These are phyloP conservation scores for Anastrepha ludens DNA, from an alignment of 1,140 invertebrate species.

Conservation along the genomic window DNA sequence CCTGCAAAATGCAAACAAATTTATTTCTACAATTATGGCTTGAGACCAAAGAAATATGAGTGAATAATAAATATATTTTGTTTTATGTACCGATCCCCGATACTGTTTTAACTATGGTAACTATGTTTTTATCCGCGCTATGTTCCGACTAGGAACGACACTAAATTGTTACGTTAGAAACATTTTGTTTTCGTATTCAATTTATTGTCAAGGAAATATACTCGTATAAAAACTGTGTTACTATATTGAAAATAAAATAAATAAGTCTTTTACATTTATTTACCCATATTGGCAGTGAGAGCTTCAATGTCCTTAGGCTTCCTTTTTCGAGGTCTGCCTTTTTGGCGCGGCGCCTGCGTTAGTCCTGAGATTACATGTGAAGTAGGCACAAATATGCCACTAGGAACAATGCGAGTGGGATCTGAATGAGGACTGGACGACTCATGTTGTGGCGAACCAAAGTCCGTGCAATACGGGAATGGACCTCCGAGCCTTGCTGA, in stretches of 20 bases:
- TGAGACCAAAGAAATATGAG: too few species aligned
- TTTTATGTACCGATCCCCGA: too few species aligned
- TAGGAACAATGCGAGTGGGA: constrained; percentile 73
- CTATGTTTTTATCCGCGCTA: too few species aligned
- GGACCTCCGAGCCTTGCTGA: constrained; percentile 80
- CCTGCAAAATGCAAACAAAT: too few species aligned
- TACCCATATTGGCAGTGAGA: constrained; percentile 88
- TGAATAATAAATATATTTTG: too few species aligned
- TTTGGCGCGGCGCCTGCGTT: constrained; percentile 84
- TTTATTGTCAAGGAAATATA: too few species aligned
- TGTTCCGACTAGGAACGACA: too few species aligned
- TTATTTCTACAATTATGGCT: too few species aligned
- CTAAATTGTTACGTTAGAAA: too few species aligned
- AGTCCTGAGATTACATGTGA: constrained; percentile 74
- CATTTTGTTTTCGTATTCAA: too few species aligned
- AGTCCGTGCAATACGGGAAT: constrained; percentile 75
- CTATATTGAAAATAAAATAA: not conserved
- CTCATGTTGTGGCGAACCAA: constrained; percentile 72
- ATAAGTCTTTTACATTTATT: constrained; percentile 70
- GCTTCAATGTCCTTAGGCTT: constrained; percentile 91
- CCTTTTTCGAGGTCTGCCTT: constrained; percentile 92
- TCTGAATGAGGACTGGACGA: constrained; percentile 73
- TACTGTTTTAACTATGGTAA: too few species aligned
- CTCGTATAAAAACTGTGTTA: too few species aligned
- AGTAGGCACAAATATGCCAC: constrained; percentile 71